Evolutionary conservation across 2,113 vertebrate species (phyloP), one percentile per base, ranked within the genome.

Genomic region (Boleophthalmus pectinirostris): DNA sequence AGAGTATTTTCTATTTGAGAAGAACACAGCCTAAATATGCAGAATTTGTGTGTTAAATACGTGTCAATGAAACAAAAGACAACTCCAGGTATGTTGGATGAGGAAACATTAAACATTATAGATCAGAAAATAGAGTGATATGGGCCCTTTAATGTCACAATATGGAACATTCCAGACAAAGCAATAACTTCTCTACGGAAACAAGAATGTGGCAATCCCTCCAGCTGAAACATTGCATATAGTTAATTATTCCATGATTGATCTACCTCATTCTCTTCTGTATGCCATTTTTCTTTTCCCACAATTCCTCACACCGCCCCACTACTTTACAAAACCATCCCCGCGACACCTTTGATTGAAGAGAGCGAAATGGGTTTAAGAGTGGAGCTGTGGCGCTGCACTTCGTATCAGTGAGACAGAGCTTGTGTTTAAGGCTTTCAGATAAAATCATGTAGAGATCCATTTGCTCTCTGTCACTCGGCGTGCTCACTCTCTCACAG

Each of bases 361-460:
- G 33, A 64, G 61, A 38, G 10, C 18, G 61, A 35, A 64, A 64
- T 64, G 61, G 61, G 33, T 43, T 38, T 64, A 18, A 35, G 33
- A 64, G 33, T 43, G 61, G 61, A 64, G 61, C 29, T 35, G 12
- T 8, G n/a, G 20, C 61, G 20, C 61, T n/a, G 29, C 29, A 64
- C 29, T 64, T 9, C 18, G 61, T 64, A 64, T 64, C 61, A 64
- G 61, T 43, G 33, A 43, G 33, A 64, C 29, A 3, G 33, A n/a
- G 61, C 61, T 64, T 64, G 33, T 64, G 61, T 64, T 64, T 64
- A 64, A 64, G 61, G 61, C 33, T 38, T 29, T 35, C 61, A 64
- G 61, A 64, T 64, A 64, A 64, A 64, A 64, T 64, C 61, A 64
- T 64, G 61, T 38, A 64, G 33, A 38, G 61, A 64, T 64, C 61